Conservation (phyloP, 2,888 invertebrate species). For the Melipona beecheii region DNA sequence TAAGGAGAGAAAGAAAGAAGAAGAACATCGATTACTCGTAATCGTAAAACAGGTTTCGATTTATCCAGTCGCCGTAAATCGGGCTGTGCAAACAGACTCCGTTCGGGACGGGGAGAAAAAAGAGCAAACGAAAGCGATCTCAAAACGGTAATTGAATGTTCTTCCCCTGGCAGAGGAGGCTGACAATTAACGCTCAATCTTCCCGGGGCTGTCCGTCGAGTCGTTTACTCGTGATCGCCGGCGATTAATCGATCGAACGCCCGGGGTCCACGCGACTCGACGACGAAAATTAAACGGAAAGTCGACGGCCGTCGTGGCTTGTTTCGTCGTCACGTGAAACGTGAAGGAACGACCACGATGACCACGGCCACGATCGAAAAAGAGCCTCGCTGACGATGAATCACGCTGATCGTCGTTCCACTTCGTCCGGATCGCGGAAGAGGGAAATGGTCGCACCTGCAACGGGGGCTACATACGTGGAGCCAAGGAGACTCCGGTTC, state of each 20-base stretch:
- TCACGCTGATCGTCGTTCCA: conserved; percentile 33
- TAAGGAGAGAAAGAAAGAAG: background rate
- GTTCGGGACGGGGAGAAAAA: background rate
- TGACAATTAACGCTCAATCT: conserved; percentile 27
- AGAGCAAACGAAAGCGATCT: background rate
- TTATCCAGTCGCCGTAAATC: background rate
- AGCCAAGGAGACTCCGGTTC: background rate
- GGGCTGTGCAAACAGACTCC: background rate
- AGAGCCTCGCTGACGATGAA: conserved; percentile 26
- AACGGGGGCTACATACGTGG: too few relatives aligned
- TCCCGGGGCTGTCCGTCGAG: conserved; percentile 15
- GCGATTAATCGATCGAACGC: conserved; percentile 31
- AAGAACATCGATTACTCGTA: background rate
- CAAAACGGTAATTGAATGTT: conserved; percentile 25
- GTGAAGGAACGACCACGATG: conserved; percentile 17
- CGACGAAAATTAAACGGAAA: conserved; percentile 32
- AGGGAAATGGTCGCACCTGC: conserved; percentile 14
- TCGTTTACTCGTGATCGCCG: conserved; percentile 5
- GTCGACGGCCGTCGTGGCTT: conserved; percentile 1
- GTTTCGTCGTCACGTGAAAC: conserved; percentile 7
- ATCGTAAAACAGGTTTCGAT: background rate
- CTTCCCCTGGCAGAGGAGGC: background rate
- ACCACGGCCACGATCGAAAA: conserved; percentile 22
- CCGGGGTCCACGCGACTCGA: conserved; percentile 13
- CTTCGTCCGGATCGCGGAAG: background rate